A percentile compares a stretch with the other conserved stretches of the same genome.
Conservation (phyloP, 2,888 invertebrate genomes). For the Lasiommata megera region DNA sequence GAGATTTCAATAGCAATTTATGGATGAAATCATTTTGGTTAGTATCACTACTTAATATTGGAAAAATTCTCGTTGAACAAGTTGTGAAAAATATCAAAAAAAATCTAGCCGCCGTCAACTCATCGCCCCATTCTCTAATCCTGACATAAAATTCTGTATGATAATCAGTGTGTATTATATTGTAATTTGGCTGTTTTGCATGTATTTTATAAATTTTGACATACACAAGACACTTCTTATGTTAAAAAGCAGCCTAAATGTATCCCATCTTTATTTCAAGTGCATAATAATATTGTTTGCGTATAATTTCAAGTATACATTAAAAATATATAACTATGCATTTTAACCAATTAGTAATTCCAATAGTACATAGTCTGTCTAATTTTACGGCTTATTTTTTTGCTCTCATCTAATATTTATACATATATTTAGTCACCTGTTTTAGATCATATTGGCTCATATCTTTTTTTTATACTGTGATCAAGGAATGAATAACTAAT, state of each 20-base stretch:
- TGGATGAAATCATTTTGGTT: conserved; percentile 4
- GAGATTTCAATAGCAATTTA: neutral
- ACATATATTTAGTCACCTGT: too few species aligned
- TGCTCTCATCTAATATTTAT: neutral
- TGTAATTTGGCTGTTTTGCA: conserved; percentile 9
- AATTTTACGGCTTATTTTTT: neutral
- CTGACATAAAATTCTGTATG: neutral
- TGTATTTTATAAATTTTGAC: conserved; percentile 13
- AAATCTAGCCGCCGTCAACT: conserved; percentile 52
- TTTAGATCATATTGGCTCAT: too few species aligned
- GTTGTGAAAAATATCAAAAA: conserved; percentile 18
- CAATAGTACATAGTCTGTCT: neutral
- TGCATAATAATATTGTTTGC: neutral
- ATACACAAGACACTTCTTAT: neutral
- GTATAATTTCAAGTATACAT: neutral
- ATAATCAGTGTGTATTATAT: neutral
- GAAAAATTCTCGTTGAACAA: conserved; percentile 26
- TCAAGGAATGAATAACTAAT: too few species aligned
- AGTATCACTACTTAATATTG: conserved; percentile 23
- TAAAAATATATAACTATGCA: neutral
- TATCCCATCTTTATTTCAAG: neutral
- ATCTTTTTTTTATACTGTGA: too few species aligned
- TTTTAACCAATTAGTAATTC: neutral
- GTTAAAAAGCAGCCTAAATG: neutral
- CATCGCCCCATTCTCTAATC: conserved; percentile 28